phyloP scores from a whole-genome alignment of 2,113 vertebrate genomes.

The Halichoerus grypus region DNA sequence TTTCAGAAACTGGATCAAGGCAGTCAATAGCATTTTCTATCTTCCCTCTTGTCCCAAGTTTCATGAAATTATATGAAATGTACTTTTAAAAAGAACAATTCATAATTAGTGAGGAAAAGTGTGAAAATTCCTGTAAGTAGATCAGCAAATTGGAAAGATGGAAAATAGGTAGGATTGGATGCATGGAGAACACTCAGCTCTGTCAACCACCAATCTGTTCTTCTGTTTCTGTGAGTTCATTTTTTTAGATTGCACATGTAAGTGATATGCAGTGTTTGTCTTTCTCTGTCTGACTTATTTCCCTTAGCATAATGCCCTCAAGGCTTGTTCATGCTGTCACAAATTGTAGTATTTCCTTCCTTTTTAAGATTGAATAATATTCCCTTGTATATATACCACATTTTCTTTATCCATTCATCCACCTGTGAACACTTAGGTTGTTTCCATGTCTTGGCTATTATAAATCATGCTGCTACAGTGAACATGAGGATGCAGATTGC shows the following conservation, averaged over 20 bases:
- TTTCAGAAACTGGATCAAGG: background rate
- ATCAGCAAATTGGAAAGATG: background rate
- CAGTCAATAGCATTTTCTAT: background rate
- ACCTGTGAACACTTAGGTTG: background rate
- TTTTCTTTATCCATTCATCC: background rate
- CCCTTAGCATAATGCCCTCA: background rate
- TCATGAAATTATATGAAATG: background rate
- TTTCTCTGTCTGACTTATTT: background rate
- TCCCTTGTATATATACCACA: background rate
- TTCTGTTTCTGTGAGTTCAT: background rate
- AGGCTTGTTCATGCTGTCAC: background rate
- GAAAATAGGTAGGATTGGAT: background rate
- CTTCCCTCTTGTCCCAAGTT: background rate
- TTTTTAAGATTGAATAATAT: background rate
- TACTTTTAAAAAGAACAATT: constrained; percentile 6
- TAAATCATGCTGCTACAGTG: background rate
- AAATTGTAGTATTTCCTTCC: background rate
- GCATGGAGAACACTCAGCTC: background rate
- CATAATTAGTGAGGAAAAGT: background rate
- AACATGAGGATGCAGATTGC: background rate
- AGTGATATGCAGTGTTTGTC: background rate
- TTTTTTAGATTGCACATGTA: background rate
- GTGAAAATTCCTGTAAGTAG: background rate
- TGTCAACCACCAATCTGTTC: background rate
- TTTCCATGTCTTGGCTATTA: background rate